Base-by-base conservation (phyloP, 2,888 invertebrate genomes). In the Tigriopus californicus region DNA sequence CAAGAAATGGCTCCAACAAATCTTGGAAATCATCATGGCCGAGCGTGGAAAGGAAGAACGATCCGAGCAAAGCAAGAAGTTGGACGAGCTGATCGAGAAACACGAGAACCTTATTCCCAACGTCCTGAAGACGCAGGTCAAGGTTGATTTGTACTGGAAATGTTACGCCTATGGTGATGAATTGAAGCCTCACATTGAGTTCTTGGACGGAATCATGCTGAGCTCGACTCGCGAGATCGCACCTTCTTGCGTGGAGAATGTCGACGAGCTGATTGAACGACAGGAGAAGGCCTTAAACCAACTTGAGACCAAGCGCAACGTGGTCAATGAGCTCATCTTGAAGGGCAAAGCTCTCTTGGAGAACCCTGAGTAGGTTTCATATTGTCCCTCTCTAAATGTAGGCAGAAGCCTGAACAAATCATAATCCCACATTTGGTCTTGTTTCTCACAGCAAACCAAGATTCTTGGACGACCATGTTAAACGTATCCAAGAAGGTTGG, bases 81-180 rank as follows among this genome's bases (percentile, higher is more conserved):
- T 58, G 18, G 58, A 58, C 44, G 40, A 22, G 18, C 13, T 49
- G 13, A 58, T 58, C 25, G 49, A 58, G 40, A 58, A 58, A 49
- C 58, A 58, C 40, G 58, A 58, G 40, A 49, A 58, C 10, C 49
- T 58, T 1, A 58, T 58, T 33, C 58, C 58, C 24, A 58, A 48
- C 40, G 58, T 58, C 4, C 40, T 47, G 2, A 58, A 58, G 22
- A 58, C 58, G 15, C 58, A 58, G 41, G 58, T 58, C 47, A 58
- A 47, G 49, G 58, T 58, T 13, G 58, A 58, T 44, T 24, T 64
- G 47, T 64, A 64, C 57, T 62, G 63, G 48, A 58, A 62, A 15
- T 64, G 64, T 52, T 64, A 64, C 55, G 59, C 63, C 44, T 64
- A 62, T 52, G 62, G 64, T 60, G 64, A 64, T 58, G 63, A 64